phyloP scores from a whole-genome alignment of 2,113 vertebrate genomes.

The Phainopepla nitens region DNA sequence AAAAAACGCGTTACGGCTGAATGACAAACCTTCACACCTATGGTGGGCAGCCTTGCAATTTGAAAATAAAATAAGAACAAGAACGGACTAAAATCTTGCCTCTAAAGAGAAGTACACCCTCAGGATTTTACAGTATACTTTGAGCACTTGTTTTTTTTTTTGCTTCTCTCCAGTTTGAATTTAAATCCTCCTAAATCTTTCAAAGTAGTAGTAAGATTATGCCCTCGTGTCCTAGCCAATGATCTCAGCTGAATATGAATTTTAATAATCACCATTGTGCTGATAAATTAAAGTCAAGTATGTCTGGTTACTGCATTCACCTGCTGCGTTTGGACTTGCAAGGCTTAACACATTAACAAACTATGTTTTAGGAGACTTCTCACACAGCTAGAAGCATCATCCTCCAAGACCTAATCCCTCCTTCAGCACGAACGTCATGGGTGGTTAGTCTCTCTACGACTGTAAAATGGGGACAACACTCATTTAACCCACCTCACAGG shows the following conservation, averaged over 20 bases:
- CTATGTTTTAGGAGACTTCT: conserved; percentile 3
- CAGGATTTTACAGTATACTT: not conserved
- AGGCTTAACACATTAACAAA: conserved; percentile 25
- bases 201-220: not conserved
- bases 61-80: not conserved
- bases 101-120: not conserved
- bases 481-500: conserved; percentile 20
- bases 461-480: conserved; percentile 36
- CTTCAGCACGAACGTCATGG: conserved; percentile 1
- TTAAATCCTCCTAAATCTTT: conserved; percentile 28
- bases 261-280: conserved; percentile 15
- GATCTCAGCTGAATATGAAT: not conserved
- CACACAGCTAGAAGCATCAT: not conserved
- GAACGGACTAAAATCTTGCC: not conserved
- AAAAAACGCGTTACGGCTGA: not conserved
- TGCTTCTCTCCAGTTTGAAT: not conserved
- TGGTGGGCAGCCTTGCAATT: not conserved
- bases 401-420: not conserved
- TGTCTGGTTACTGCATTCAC: not conserved
- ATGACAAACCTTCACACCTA: not conserved
- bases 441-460: conserved; percentile 1
- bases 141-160: not conserved
- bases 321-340: not conserved
- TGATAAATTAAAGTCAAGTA: conserved; percentile 22
- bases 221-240: not conserved